Conservation (phyloP, 2,888 invertebrate species). For the Hyposoter didymator region DNA sequence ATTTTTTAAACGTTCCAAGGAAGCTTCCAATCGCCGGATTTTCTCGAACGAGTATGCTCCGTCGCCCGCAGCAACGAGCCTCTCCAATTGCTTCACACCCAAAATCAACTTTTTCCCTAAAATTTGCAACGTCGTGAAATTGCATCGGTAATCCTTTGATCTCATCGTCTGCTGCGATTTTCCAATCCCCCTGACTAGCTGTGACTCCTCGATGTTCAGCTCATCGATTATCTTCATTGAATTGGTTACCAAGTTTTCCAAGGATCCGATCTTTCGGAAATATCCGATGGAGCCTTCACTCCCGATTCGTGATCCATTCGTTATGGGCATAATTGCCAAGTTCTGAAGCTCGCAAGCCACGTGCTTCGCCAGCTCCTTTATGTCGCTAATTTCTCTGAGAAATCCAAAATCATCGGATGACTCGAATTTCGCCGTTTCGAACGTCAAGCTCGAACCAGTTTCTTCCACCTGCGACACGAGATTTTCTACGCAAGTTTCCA, state of each 20-base stretch:
- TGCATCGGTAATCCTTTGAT: not conserved
- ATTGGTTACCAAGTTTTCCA: slow-evolving; percentile 61
- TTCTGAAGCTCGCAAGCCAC: slow-evolving; percentile 66
- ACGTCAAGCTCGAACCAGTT: not conserved
- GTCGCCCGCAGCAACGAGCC: slow-evolving; percentile 64
- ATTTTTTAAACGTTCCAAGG: slow-evolving; percentile 57
- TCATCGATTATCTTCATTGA: slow-evolving; percentile 56
- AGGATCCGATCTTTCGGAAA: slow-evolving; percentile 60
- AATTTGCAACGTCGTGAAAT: slow-evolving; percentile 36
- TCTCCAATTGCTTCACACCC: slow-evolving; percentile 70
- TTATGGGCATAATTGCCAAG: slow-evolving; percentile 66
- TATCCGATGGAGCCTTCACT: slow-evolving; percentile 60
- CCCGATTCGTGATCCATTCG: slow-evolving; percentile 54
- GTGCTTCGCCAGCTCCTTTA: slow-evolving; percentile 63
- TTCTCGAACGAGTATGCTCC: slow-evolving; percentile 58
- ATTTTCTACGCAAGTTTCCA: slow-evolving; percentile 62
- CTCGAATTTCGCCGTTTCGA: slow-evolving; percentile 1
- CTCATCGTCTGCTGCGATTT: not conserved
- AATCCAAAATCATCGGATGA: slow-evolving; percentile 3
- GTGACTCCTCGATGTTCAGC: slow-evolving; percentile 52
- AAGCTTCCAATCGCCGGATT: slow-evolving; percentile 70
- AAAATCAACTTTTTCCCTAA: slow-evolving; percentile 66
- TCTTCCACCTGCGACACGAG: slow-evolving; percentile 63
- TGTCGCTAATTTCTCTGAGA: slow-evolving; percentile 16
- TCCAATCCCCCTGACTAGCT: slow-evolving; percentile 23